A percentile compares a stretch with the other conserved stretches of the same genome.
phyloP scores from a whole-genome alignment of 2,113 vertebrate genomes.

The Centropus unirufus region DNA sequence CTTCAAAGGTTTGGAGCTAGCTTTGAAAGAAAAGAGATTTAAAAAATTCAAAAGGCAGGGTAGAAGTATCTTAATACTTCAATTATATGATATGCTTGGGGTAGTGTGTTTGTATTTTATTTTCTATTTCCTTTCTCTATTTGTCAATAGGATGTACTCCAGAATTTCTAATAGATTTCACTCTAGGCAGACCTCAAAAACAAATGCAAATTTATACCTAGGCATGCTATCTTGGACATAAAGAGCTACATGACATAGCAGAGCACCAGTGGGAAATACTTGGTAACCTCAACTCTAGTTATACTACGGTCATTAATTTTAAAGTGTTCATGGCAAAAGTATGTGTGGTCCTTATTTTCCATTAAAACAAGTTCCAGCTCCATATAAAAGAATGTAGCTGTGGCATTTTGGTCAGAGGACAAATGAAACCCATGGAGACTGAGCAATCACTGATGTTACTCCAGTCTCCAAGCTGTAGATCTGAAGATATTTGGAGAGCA shows the following conservation, averaged over 20 bases:
- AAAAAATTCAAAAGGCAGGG: background rate
- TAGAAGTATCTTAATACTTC: background rate
- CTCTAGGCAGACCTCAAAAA: slow-evolving; percentile 31
- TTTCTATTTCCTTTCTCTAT: background rate
- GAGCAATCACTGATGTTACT: background rate
- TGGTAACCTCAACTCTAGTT: slow-evolving; percentile 15
- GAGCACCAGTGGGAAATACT: background rate
- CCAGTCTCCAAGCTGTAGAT: background rate
- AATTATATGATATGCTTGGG: background rate
- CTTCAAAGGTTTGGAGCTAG: background rate
- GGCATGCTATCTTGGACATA: background rate
- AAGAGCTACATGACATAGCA: background rate
- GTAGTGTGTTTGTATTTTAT: background rate
- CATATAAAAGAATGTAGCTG: background rate
- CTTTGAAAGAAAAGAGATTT: background rate
- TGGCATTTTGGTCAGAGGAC: background rate
- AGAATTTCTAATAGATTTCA: slow-evolving; percentile 26
- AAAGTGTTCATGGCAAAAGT: slow-evolving; percentile 10
- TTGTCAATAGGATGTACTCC: slow-evolving; percentile 34
- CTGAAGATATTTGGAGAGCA: background rate
- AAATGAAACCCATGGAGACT: background rate
- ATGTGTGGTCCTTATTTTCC: background rate
- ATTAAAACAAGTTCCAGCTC: background rate
- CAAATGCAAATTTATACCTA: slow-evolving; percentile 37
- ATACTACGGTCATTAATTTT: slow-evolving; percentile 18